Conservation (phyloP, 2,113 vertebrate genomes). For the Falco punctatus region DNA sequence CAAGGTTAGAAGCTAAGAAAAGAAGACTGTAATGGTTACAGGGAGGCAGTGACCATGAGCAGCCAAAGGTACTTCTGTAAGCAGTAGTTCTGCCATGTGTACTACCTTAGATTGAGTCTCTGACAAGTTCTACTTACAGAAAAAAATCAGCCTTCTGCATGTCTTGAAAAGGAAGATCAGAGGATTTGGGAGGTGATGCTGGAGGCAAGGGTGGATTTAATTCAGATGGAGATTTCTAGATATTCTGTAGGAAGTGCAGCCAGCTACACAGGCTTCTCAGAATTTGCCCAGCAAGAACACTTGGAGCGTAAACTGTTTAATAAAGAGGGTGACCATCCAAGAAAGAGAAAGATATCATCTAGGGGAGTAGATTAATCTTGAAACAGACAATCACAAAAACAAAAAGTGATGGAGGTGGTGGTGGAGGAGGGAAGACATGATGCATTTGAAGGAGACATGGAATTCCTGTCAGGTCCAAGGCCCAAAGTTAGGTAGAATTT, state of each 20-base stretch:
- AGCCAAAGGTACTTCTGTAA: not conserved
- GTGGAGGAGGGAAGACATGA: not conserved
- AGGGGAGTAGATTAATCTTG: not conserved
- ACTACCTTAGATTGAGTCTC: not conserved
- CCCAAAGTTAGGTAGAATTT: not conserved
- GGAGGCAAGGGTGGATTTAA: not conserved
- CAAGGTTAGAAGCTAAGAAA: not conserved
- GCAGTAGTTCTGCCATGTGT: not conserved
- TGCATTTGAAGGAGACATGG: not conserved
- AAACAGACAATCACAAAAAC: not conserved
- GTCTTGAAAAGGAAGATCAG: not conserved
- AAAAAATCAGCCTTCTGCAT: not conserved
- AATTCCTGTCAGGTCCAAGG: not conserved
- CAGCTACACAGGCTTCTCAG: not conserved
- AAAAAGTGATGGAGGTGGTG: not conserved
- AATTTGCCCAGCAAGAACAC: not conserved
- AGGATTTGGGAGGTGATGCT: not conserved
- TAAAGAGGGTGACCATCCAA: not conserved
- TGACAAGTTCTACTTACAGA: not conserved
- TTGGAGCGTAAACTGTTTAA: not conserved
- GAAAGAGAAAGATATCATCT: not conserved
- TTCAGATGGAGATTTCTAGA: not conserved
- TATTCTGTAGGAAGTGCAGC: not conserved
- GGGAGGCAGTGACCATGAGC: not conserved
- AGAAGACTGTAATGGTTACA: not conserved